A percentile compares a stretch with the other conserved stretches of the same genome.
phyloP scores from a whole-genome alignment of 2,888 invertebrate genomes.

The Aphodius sticticus region DNA sequence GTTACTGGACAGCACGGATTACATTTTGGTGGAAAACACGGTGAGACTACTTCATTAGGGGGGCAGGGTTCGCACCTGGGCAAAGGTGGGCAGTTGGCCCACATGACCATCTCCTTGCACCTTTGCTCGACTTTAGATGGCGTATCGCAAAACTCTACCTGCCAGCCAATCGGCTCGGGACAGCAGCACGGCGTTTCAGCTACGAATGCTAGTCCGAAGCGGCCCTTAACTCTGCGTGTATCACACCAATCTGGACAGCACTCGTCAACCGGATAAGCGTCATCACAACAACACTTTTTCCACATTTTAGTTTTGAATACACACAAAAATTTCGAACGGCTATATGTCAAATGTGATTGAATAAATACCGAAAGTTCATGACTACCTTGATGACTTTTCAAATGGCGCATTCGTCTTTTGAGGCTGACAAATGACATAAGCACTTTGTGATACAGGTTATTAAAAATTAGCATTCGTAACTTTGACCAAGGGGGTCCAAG shows the following conservation, averaged over 20 bases:
- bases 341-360: not conserved
- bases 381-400: not conserved
- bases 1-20: conserved; percentile 43
- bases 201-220: conserved; percentile 56
- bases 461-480: too few species aligned
- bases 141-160: conserved; percentile 55
- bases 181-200: conserved; percentile 50
- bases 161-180: conserved; percentile 54
- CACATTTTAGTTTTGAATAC: conserved; percentile 32
- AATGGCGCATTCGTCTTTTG: not conserved
- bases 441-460: too few species aligned
- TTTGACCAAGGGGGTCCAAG: too few species aligned
- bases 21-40: conserved; percentile 41
- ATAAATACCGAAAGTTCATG: not conserved
- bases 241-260: conserved; percentile 35
- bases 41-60: conserved; percentile 39
- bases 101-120: conserved; percentile 53
- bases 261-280: conserved; percentile 28
- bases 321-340: not conserved
- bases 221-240: conserved; percentile 49
- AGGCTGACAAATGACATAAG: conserved; percentile 16
- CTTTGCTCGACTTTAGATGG: conserved; percentile 52
- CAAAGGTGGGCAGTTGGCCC: conserved; percentile 54
- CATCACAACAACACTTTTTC: conserved; percentile 32
- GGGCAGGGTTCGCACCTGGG: conserved; percentile 43